A percentile compares a stretch with the other conserved stretches of the same genome.
Evolutionary conservation across 2,888 invertebrate genomes (phyloP).

Genomic region (Polietes domitor): DNA sequence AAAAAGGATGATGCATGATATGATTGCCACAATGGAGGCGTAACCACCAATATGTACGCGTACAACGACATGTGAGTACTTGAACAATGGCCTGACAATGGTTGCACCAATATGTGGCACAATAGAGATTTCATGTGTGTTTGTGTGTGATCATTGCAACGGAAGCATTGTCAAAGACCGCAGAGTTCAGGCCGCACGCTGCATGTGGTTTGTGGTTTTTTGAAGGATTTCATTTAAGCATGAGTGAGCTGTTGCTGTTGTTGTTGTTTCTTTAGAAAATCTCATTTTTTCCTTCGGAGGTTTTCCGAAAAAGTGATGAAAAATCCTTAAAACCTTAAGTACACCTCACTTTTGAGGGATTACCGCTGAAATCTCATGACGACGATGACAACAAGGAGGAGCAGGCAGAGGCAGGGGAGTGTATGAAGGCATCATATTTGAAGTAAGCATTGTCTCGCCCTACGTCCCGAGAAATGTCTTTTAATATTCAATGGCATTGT

Average conservation of each 20-base stretch:
- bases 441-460: neutral
- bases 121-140: neutral
- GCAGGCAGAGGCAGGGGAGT: neutral
- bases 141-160: neutral
- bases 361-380: neutral
- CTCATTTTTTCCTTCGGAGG: neutral
- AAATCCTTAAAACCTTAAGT: constrained; percentile 50
- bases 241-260: neutral
- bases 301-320: constrained; percentile 37
- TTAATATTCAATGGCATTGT: constrained; percentile 43
- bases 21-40: constrained; percentile 60
- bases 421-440: constrained; percentile 2
- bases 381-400: neutral
- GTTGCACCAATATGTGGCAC: constrained; percentile 11
- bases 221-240: neutral
- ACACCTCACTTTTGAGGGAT: constrained; percentile 30
- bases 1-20: neutral
- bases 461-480: constrained; percentile 2
- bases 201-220: constrained; percentile 26
- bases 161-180: neutral
- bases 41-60: constrained; percentile 53
- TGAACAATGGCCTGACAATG: neutral
- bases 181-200: constrained; percentile 1
- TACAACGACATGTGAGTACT: neutral
- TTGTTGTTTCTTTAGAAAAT: neutral